A percentile compares a stretch with the other conserved stretches of the same genome.
Evolutionary conservation across 2,888 invertebrate genomes (phyloP).

Genomic region (Cryptocheilus praepositus): DNA sequence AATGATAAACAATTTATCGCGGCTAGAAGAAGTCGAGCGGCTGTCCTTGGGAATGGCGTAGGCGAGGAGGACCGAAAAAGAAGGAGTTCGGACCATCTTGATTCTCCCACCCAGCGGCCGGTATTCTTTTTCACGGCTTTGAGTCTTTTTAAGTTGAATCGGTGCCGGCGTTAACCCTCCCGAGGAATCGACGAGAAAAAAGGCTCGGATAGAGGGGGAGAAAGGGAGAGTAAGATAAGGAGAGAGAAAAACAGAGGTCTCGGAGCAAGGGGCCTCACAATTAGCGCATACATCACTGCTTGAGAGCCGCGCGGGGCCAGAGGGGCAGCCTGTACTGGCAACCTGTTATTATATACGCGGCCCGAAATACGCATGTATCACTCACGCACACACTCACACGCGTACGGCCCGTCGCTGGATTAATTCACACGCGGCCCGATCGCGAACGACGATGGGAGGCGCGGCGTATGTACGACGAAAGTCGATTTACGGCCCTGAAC

Average conservation of each 20-base stretch:
- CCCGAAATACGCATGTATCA: constrained; percentile 67
- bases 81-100: background rate
- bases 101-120: background rate
- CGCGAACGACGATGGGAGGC: constrained; percentile 54
- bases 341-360: constrained; percentile 71
- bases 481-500: constrained; percentile 47
- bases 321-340: constrained; percentile 59
- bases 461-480: constrained; percentile 47
- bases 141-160: constrained; percentile 2
- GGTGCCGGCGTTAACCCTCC: constrained; percentile 18
- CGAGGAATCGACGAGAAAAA: constrained; percentile 31
- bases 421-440: constrained; percentile 66
- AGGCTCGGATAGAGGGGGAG: background rate
- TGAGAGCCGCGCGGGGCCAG: constrained; percentile 56
- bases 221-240: constrained; percentile 13
- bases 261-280: constrained; percentile 63
- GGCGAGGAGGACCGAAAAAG: background rate
- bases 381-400: constrained; percentile 50
- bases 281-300: constrained; percentile 71
- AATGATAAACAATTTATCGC: too few species aligned
- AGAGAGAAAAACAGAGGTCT: constrained; percentile 14
- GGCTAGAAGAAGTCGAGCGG: too few species aligned
- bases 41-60: background rate
- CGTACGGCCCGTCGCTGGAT: constrained; percentile 60
- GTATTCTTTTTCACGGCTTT: constrained; percentile 2